Conservation (phyloP, 2,888 invertebrate genomes). For the Orthosia incerta region DNA sequence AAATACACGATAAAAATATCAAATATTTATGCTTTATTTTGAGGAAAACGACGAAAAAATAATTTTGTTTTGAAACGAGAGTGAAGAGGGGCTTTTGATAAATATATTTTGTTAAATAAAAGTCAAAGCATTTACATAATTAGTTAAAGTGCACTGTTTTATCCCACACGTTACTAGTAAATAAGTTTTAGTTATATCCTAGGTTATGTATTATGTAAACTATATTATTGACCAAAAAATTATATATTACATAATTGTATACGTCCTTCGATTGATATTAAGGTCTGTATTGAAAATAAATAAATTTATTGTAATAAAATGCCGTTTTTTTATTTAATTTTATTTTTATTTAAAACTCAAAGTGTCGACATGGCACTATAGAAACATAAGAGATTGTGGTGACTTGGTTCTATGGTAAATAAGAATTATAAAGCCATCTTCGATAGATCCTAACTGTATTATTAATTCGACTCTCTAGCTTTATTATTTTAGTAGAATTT, state of each 20-base stretch:
- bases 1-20: not conserved
- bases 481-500: too few species aligned
- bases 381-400: not conserved
- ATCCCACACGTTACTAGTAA: conserved; percentile 77
- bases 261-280: conserved; percentile 73
- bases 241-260: conserved; percentile 70
- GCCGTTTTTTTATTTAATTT: not conserved
- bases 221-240: conserved; percentile 78
- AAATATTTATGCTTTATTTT: not conserved
- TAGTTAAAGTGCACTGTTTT: conserved; percentile 81
- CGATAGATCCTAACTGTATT: too few species aligned
- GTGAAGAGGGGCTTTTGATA: conserved; percentile 47
- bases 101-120: conserved; percentile 65
- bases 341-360: conserved; percentile 35
- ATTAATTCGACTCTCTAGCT: too few species aligned
- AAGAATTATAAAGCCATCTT: too few species aligned
- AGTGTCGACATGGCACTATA: not conserved
- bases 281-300: conserved; percentile 75
- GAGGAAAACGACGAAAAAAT: not conserved
- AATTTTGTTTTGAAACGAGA: not conserved
- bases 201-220: conserved; percentile 65
- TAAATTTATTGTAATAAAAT: conserved; percentile 73
- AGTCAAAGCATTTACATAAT: conserved; percentile 79
- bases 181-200: conserved; percentile 66
- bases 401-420: too few species aligned